These are phyloP conservation scores for Periphyllus acericola DNA, from an alignment of 2,888 invertebrate genomes.

Conservation along the genomic window DNA sequence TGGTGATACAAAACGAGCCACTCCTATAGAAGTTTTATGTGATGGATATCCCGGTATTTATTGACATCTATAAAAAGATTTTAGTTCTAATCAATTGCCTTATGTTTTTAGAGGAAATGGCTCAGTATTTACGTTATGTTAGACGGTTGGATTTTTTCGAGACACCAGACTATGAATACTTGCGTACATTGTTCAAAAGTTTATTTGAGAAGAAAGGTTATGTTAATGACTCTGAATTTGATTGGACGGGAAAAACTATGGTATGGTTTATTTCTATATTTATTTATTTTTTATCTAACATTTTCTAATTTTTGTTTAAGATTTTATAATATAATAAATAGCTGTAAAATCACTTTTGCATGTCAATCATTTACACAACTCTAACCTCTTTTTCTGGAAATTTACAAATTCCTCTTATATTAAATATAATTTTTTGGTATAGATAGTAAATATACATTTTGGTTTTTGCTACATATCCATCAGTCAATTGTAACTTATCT, in stretches of 20 bases:
- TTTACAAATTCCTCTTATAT: not conserved
- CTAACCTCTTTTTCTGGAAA: not conserved
- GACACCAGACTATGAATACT: constrained; percentile 99
- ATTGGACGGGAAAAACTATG: constrained; percentile 90
- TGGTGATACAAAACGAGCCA: constrained; percentile 99
- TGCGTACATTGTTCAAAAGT: constrained; percentile 93
- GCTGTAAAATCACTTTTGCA: not conserved
- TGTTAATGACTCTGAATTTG: constrained; percentile 91
- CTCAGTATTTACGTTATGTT: constrained; percentile 97
- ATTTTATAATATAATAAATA: constrained; percentile 56
- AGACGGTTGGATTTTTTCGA: constrained; percentile 98
- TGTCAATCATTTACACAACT: not conserved
- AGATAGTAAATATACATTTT: not conserved
- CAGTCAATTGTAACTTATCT: not conserved
- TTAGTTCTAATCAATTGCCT: not conserved
- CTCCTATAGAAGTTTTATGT: constrained; percentile 91
- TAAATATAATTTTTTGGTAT: not conserved
- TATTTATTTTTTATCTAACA: too few relatives aligned
- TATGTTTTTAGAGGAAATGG: constrained; percentile 85
- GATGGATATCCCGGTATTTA: constrained; percentile 74
- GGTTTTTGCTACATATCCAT: not conserved
- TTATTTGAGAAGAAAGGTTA: constrained; percentile 88
- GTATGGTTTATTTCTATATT: constrained; percentile 66
- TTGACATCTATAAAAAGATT: not conserved
- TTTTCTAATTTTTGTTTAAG: not conserved